Percentiles rank a stretch among this genome's conserved stretches.
phyloP scores from a whole-genome alignment of 1,140 invertebrate species.

The Psix sp. region DNA sequence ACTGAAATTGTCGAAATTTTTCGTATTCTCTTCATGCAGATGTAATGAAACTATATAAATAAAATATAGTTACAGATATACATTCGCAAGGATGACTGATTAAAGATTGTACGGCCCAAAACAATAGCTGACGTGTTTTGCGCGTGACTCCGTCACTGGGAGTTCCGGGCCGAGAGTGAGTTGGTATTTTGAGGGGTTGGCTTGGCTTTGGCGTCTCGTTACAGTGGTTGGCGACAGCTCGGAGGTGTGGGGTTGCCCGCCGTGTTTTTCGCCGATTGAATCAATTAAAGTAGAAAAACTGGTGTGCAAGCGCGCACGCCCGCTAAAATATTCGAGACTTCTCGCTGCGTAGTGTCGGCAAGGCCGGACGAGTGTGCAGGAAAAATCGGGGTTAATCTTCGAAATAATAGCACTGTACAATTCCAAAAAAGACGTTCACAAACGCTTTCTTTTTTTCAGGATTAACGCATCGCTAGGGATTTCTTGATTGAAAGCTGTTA shows the following conservation, averaged over 20 bases:
- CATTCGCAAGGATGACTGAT: too few relatives aligned
- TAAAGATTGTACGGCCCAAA: too few relatives aligned
- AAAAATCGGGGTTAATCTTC: constrained; percentile 61
- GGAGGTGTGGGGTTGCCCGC: constrained; percentile 57
- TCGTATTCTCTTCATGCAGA: too few relatives aligned
- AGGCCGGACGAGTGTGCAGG: constrained; percentile 43
- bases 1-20: too few relatives aligned
- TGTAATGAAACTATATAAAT: too few relatives aligned
- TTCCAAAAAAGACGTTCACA: constrained; percentile 51
- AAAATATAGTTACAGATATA: too few relatives aligned
- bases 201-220: constrained; percentile 72
- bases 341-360: constrained; percentile 23
- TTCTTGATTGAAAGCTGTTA: constrained; percentile 46
- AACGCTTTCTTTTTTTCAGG: constrained; percentile 43
- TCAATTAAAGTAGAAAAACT: constrained; percentile 72
- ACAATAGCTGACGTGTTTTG: constrained; percentile 3
- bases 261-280: constrained; percentile 74
- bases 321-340: constrained; percentile 61
- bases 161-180: constrained; percentile 56
- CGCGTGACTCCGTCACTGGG: constrained; percentile 43
- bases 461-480: constrained; percentile 53
- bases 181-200: constrained; percentile 67
- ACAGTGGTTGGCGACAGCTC: constrained; percentile 65
- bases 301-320: constrained; percentile 55
- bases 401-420: constrained; percentile 53